Conservation (phyloP, 1,140 invertebrate genomes). For the Oncopeltus fasciatus region DNA sequence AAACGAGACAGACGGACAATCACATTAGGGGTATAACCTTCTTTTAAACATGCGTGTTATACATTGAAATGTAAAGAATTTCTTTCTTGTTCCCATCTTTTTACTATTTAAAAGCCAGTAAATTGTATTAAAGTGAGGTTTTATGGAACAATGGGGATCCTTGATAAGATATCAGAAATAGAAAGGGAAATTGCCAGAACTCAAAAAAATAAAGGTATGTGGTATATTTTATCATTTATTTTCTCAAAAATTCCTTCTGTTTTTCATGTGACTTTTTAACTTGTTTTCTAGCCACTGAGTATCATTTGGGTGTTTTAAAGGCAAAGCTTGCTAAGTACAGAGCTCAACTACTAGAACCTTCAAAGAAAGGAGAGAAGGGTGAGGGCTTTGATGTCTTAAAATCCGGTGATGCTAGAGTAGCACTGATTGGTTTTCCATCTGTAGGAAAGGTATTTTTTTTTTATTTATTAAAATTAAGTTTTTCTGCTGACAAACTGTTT, state of each 20-base stretch:
- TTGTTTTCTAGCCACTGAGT: constrained; percentile 78
- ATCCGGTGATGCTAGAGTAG: constrained; percentile 96
- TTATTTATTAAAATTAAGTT: neutral
- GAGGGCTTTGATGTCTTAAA: constrained; percentile 99
- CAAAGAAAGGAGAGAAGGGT: constrained; percentile 91
- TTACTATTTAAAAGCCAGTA: too few species aligned
- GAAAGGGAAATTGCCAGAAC: constrained; percentile 95
- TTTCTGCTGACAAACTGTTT: neutral
- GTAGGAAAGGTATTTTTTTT: constrained; percentile 61
- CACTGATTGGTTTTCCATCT: constrained; percentile 93
- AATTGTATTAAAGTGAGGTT: too few species aligned
- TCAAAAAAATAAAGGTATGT: constrained; percentile 99
- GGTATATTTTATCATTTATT: constrained; percentile 16
- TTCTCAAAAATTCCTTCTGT: constrained; percentile 6
- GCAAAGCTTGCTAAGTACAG: constrained; percentile 97
- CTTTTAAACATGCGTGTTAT: too few species aligned
- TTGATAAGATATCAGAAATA: constrained; percentile 96
- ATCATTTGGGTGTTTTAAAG: constrained; percentile 94
- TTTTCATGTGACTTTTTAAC: neutral
- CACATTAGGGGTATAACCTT: too few species aligned
- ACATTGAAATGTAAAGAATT: too few species aligned
- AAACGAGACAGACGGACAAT: too few species aligned
- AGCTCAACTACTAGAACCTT: constrained; percentile 84
- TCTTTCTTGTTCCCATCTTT: too few species aligned
- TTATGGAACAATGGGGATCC: constrained; percentile 88